Evolutionary conservation across 2,113 vertebrate genomes (phyloP), one percentile per base, ranked within the genome.

Genomic region (Sisor rabdophorus): DNA sequence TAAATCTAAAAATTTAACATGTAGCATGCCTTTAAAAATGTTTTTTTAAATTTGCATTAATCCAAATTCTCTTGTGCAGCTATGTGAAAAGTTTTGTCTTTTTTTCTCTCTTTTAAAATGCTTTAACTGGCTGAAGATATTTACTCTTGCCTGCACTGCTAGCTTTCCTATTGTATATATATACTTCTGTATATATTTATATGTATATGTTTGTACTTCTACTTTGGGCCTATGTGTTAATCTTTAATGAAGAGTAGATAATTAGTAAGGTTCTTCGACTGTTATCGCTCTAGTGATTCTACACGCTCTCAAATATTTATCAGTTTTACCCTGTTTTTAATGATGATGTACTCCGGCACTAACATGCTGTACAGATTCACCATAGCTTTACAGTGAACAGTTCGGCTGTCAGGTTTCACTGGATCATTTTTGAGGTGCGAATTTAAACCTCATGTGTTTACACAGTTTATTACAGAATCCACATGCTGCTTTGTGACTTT

Each of bases 231-330:
- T 68, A 63, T 67, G 76, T 47, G 59, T 65, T 68, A 69, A 28
- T 63, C 68, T 80, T 52, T 36, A 55, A 73, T 70, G 63, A 72
- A 61, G 67, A 73, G 56, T 70, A 67, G 36, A 67, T 52, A 59
- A 47, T 72, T 60, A 75, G 61, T 63, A 70, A 71, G 63, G 73
- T 52, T 77, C 73, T 36, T 71, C 58, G 83, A 84, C 83, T 84
- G 83, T 84, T 81, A 78, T 48, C 71, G 71, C 55, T 68, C 40
- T 65, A 78, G 75, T 77, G 65, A 60, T 77, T 79, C 73, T 60
- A 36, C 22, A 32, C n/a, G 56, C 63, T 50, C 30, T 56, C 1
- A 13, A 50, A 11, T 65, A 17, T 65, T 47, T 8, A 50, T 36
- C 61, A 52, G 0, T 44, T 47, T 68, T 40, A n/a, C 55, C 52